Percentiles rank a stretch among this genome's conserved stretches.
Conservation (phyloP, 2,113 vertebrate species). For the Pogonocichla stellata region DNA sequence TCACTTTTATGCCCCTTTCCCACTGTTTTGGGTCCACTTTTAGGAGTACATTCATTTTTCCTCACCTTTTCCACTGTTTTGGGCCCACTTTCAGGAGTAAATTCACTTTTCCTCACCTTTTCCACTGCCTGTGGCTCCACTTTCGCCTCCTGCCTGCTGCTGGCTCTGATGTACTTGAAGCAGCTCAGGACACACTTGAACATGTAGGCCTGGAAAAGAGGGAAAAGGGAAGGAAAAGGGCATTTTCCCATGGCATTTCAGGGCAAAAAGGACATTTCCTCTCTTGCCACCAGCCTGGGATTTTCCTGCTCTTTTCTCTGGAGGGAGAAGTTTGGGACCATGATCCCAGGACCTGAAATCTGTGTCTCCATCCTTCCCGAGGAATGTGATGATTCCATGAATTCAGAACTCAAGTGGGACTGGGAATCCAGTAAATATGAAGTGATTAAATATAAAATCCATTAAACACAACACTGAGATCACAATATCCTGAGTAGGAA, state of each 20-base stretch:
- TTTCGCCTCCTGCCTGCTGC: background rate
- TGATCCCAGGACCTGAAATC: background rate
- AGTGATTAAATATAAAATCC: background rate
- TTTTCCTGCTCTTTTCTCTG: background rate
- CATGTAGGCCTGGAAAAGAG: constrained; percentile 71
- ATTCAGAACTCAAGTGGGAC: background rate
- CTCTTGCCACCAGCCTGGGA: background rate
- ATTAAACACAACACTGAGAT: background rate
- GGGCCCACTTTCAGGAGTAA: background rate
- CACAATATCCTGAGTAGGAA: background rate
- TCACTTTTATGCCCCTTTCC: background rate
- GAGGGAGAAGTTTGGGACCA: background rate
- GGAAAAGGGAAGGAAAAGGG: background rate
- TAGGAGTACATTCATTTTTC: background rate
- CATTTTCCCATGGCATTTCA: background rate
- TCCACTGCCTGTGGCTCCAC: background rate
- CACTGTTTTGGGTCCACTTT: background rate
- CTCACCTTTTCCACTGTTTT: background rate
- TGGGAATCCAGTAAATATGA: background rate
- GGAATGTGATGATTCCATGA: background rate
- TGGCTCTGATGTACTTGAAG: constrained; percentile 59
- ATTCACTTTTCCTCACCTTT: constrained; percentile 54
- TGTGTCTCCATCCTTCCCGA: background rate
- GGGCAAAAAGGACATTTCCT: background rate
- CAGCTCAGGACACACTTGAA: constrained; percentile 75